Base-by-base conservation (phyloP, 2,797 vertebrate genomes). In the Hybognathus amarus region DNA sequence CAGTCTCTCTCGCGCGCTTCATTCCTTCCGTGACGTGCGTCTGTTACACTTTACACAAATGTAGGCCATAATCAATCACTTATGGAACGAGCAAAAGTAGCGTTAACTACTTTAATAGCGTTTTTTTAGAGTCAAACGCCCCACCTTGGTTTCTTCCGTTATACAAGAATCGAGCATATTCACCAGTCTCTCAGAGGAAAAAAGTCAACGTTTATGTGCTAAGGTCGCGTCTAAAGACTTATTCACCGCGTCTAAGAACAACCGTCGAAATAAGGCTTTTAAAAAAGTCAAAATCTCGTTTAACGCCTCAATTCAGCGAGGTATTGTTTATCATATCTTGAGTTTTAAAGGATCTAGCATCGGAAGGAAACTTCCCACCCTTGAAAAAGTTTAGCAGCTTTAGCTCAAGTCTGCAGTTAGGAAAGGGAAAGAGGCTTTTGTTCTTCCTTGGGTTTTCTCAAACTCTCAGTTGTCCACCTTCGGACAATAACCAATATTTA, bases 311-410 rank as follows among this genome's bases (percentile, higher is more conserved):
- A 27, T 61, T 63, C 38, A 63, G 2, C 36, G 61, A 38, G 6
- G 18, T n/a, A 2, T 42, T 22, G 40, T 64, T 30, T 1, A 33
- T 56, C 3, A 47, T 27, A 15, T 40, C 18, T 33, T 10, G 20
- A n/a, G 54, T 71, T 54, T 70, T 54, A 2, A 36, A 54, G n/a
- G n/a, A 38, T 10, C 11, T 59, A 36, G 70, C 77, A 38, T 87
- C 77, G 85, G 80, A 81, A 87, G 83, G 87, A 90, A 76, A 87
- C 86, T 88, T 88, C 85, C 84, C 79, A 88, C 84, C 77, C 82
- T 69, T 64, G 79, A 87, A 77, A 87, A 87, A 87, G 79, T 88
- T 88, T 74, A 38, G 52, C 42, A 47, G 45, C 73, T 64, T 77
- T n/a, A 70, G 33, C 33, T 79, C 0, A 52, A 79, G 77, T 59